Evolutionary conservation across 2,797 vertebrate genomes (phyloP).

Genomic region (Tokudaia tokunoshimensis): DNA sequence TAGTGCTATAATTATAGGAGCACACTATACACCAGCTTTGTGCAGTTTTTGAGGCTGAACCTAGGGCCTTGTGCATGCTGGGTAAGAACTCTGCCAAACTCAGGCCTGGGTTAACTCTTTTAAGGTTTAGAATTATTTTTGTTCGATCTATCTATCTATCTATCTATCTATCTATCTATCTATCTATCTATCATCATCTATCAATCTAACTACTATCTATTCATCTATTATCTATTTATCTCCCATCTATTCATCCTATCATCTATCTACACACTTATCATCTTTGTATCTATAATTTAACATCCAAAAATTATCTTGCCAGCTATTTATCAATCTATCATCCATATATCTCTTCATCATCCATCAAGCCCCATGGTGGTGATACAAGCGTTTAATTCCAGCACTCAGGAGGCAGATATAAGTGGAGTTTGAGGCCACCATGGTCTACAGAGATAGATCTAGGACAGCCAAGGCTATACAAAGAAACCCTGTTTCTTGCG

Average conservation of each 20-base stretch:
- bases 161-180: not conserved
- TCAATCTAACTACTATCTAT: not conserved
- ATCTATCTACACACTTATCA: not conserved
- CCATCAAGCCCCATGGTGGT: not conserved
- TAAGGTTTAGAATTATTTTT: not conserved
- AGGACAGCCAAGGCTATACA: not conserved
- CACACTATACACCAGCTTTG: no score
- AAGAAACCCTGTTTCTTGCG: not conserved
- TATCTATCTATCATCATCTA: not conserved
- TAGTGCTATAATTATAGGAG: no score
- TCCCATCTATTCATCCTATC: not conserved
- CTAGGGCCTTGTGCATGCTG: not conserved
- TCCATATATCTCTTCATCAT: not conserved
- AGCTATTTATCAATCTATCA: no score
- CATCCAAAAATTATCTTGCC: not conserved
- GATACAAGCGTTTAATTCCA: not conserved
- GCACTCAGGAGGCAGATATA: not conserved
- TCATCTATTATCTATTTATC: not conserved
- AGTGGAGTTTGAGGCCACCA: not conserved
- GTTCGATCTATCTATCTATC: not conserved
- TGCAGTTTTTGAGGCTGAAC: not conserved
- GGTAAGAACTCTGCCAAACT: not conserved
- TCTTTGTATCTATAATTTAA: not conserved
- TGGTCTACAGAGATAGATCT: not conserved
- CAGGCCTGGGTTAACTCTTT: not conserved